These are phyloP conservation scores for Apamea anceps DNA, from an alignment of 2,888 invertebrate species.

Conservation along the genomic window DNA sequence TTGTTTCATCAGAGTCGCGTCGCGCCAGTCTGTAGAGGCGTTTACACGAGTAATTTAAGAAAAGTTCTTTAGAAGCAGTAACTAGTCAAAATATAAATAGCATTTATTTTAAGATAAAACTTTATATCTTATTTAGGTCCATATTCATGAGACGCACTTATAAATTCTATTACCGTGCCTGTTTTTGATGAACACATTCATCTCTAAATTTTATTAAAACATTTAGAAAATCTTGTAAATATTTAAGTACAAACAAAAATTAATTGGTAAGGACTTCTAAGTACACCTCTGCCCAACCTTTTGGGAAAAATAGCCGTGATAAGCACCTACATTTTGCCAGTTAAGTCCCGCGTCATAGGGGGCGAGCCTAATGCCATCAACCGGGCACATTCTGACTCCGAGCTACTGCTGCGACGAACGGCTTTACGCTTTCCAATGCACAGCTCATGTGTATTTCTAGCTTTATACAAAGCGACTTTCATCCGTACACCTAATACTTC, in stretches of 20 bases:
- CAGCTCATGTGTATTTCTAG: background rate
- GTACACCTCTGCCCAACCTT: too few relatives aligned
- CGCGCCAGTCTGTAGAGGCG: background rate
- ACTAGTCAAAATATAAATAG: constrained; percentile 39
- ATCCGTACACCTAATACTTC: constrained; percentile 18
- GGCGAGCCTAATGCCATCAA: too few relatives aligned
- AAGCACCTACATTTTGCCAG: too few relatives aligned
- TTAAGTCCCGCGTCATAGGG: too few relatives aligned
- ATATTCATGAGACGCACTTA: constrained; percentile 23
- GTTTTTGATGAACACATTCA: constrained; percentile 15
- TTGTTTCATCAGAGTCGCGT: background rate
- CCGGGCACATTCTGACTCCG: background rate
- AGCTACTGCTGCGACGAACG: background rate
- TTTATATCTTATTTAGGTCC: constrained; percentile 8
- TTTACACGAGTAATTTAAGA: constrained; percentile 46
- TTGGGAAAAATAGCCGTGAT: too few relatives aligned
- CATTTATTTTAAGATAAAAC: constrained; percentile 48
- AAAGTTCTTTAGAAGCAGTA: constrained; percentile 41
- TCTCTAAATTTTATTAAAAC: background rate
- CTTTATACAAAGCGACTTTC: background rate
- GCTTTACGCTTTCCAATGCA: background rate
- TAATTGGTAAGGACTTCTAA: background rate
- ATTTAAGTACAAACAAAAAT: background rate
- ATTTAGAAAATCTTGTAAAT: background rate
- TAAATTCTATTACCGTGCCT: background rate